phyloP scores from a whole-genome alignment of 2,797 vertebrate genomes.

The Coregonus sp. region DNA sequence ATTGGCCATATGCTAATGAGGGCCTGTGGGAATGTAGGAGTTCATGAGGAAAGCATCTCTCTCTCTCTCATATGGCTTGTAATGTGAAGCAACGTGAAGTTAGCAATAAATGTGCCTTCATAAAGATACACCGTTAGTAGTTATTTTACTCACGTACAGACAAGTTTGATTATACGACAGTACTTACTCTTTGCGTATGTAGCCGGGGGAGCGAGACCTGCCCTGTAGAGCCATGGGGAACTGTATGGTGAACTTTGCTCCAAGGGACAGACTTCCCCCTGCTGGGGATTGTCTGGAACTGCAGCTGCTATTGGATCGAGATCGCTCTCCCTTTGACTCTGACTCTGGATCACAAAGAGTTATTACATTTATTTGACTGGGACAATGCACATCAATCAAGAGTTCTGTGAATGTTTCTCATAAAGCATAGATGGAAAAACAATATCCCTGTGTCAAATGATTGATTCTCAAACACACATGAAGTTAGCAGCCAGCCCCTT shows the following conservation, averaged over 20 bases:
- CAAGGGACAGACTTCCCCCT: conserved; percentile 36
- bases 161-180: background rate
- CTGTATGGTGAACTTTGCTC: conserved; percentile 57
- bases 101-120: too few species aligned
- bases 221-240: conserved; percentile 57
- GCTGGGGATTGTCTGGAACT: conserved; percentile 32
- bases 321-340: conserved; percentile 55
- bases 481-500: background rate
- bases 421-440: background rate
- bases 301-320: conserved; percentile 60
- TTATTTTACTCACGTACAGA: too few species aligned
- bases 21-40: too few species aligned
- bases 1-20: too few species aligned
- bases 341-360: conserved; percentile 38
- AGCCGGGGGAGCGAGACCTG: conserved; percentile 58
- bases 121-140: too few species aligned
- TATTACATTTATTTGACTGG: too few species aligned
- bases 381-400: background rate
- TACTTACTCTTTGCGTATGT: conserved; percentile 64
- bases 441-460: background rate
- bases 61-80: too few species aligned
- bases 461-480: background rate
- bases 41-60: too few species aligned
- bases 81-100: too few species aligned
- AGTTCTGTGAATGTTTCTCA: background rate